phyloP scores from a whole-genome alignment of 2,888 invertebrate species.

The Cataglyphis livida region DNA sequence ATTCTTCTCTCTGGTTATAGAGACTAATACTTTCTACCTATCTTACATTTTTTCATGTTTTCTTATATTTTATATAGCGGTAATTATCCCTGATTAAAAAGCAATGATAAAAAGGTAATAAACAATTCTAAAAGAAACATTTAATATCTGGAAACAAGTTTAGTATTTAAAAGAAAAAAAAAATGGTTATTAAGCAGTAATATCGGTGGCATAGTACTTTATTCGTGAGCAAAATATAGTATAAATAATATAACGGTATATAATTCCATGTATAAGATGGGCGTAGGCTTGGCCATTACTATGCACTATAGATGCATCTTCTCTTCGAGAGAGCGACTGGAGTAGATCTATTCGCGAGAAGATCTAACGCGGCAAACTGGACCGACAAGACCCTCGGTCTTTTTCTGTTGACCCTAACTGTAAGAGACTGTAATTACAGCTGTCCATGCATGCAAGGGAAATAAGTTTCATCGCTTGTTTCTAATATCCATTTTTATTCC shows the following conservation, averaged over 20 bases:
- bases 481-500: constrained; percentile 4
- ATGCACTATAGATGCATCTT: constrained; percentile 48
- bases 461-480: constrained; percentile 66
- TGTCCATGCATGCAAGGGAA: constrained; percentile 62
- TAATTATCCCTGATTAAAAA: not conserved
- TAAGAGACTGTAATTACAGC: constrained; percentile 71
- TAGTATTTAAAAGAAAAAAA: not conserved
- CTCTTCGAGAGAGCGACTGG: constrained; percentile 41
- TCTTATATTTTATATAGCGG: not conserved
- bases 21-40: too few relatives aligned
- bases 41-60: not conserved
- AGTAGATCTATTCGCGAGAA: constrained; percentile 60
- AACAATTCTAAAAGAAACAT: not conserved
- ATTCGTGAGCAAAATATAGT: constrained; percentile 66
- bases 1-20: not conserved
- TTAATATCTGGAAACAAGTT: not conserved
- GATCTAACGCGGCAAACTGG: constrained; percentile 75
- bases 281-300: constrained; percentile 72
- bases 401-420: constrained; percentile 77
- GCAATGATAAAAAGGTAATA: not conserved
- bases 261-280: constrained; percentile 74
- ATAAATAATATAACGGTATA: constrained; percentile 82
- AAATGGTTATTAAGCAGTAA: not conserved
- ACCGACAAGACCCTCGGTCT: constrained; percentile 72
- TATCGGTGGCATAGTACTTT: not conserved